phyloP scores from a whole-genome alignment of 2,113 vertebrate genomes.

The Procavia capensis region DNA sequence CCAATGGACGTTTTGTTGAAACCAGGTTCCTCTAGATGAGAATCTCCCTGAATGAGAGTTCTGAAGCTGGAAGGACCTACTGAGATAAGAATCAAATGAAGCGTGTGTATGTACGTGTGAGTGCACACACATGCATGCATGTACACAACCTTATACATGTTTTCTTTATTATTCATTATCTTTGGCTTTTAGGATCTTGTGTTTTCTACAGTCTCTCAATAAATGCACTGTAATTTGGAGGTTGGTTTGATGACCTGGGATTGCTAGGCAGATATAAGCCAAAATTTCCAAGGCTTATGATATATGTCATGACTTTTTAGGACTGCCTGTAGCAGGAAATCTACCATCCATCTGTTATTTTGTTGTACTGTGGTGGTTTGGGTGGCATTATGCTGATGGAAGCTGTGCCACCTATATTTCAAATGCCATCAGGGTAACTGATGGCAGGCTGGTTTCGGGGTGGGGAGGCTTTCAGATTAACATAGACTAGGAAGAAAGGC shows the following conservation, averaged over 20 bases:
- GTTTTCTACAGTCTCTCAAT: not conserved
- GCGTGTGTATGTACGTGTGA: fast-evolving
- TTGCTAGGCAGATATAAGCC: not conserved
- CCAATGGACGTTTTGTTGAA: not conserved
- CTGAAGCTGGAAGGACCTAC: not conserved
- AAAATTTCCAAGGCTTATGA: not conserved
- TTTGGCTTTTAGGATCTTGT: not conserved
- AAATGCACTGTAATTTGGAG: not conserved
- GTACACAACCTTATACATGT: not conserved
- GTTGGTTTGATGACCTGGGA: not conserved
- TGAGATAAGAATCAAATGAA: not conserved
- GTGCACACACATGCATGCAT: fast-evolving
- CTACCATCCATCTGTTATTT: not conserved
- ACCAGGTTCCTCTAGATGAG: not conserved
- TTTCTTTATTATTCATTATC: not conserved
- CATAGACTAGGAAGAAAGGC: no score
- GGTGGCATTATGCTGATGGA: not conserved
- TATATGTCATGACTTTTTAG: not conserved
- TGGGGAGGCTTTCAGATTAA: not conserved
- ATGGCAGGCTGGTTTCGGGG: not conserved
- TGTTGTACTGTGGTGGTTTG: not conserved
- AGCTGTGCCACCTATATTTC: not conserved
- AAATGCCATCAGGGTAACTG: not conserved
- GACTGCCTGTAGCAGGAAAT: not conserved
- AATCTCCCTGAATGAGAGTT: not conserved